phyloP scores from a whole-genome alignment of 2,888 invertebrate genomes.

The Pterostichus madidus region DNA sequence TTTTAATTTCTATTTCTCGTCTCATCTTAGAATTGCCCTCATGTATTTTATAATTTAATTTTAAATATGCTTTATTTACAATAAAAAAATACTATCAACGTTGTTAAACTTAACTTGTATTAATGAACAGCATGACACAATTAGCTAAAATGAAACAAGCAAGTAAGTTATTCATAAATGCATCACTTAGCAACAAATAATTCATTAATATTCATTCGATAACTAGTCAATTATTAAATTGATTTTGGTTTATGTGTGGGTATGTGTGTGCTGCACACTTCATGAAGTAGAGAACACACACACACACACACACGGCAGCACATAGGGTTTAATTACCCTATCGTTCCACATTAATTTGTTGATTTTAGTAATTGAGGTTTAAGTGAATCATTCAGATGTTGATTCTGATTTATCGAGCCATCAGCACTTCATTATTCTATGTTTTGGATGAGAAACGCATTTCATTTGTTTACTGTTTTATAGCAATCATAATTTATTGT shows the following conservation, averaged over 20 bases:
- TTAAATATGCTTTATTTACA: no score
- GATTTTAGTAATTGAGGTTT: conserved; percentile 48
- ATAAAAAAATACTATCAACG: no score
- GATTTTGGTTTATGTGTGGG: background rate
- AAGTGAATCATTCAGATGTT: conserved; percentile 47
- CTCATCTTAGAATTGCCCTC: no score
- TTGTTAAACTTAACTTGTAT: no score
- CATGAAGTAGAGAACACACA: no score
- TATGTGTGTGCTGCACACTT: background rate
- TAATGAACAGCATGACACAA: background rate
- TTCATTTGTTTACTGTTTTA: no score
- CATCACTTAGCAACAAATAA: background rate
- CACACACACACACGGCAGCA: background rate
- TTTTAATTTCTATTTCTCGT: no score
- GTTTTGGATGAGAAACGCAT: background rate
- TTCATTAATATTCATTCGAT: conserved; percentile 26
- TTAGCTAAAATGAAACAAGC: background rate
- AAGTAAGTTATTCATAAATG: conserved; percentile 1
- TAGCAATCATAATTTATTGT: no score
- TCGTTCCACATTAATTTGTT: conserved; percentile 46
- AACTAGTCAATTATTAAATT: conserved; percentile 32
- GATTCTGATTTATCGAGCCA: conserved; percentile 14
- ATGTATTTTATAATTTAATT: no score
- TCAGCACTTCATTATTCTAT: conserved; percentile 22
- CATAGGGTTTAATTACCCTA: conserved; percentile 42